These are phyloP conservation scores for Schlechtendalia chinensis DNA, from an alignment of 1,140 invertebrate genomes.

Conservation along the genomic window DNA sequence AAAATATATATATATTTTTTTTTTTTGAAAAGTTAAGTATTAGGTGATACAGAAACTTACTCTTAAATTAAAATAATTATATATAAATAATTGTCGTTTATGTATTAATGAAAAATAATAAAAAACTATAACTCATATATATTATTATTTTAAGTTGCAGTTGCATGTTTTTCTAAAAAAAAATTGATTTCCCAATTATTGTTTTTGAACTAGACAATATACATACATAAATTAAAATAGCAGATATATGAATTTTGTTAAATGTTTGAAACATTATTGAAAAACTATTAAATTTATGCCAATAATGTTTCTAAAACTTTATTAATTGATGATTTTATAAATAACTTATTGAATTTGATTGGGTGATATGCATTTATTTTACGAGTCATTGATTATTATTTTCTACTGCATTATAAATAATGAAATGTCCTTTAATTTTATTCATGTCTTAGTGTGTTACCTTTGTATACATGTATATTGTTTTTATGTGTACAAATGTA, in stretches of 20 bases:
- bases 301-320: constrained; percentile 17
- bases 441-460: background rate
- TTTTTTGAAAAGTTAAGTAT: constrained; percentile 42
- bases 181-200: constrained; percentile 25
- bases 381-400: background rate
- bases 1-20: constrained; percentile 12
- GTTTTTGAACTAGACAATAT: background rate
- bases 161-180: constrained; percentile 21
- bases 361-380: constrained; percentile 12
- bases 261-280: constrained; percentile 23
- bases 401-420: background rate
- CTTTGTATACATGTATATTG: constrained; percentile 12
- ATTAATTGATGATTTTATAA: constrained; percentile 2
- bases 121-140: constrained; percentile 39
- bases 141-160: constrained; percentile 38
- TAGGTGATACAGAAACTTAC: constrained; percentile 42
- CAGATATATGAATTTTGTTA: background rate
- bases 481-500: constrained; percentile 10
- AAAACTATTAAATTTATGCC: background rate
- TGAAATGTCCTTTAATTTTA: background rate
- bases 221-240: background rate
- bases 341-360: constrained; percentile 2
- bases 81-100: constrained; percentile 47
- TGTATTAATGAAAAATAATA: constrained; percentile 42
- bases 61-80: constrained; percentile 47